phyloP scores from a whole-genome alignment of 2,113 vertebrate genomes.

The Dasyurus viverrinus region DNA sequence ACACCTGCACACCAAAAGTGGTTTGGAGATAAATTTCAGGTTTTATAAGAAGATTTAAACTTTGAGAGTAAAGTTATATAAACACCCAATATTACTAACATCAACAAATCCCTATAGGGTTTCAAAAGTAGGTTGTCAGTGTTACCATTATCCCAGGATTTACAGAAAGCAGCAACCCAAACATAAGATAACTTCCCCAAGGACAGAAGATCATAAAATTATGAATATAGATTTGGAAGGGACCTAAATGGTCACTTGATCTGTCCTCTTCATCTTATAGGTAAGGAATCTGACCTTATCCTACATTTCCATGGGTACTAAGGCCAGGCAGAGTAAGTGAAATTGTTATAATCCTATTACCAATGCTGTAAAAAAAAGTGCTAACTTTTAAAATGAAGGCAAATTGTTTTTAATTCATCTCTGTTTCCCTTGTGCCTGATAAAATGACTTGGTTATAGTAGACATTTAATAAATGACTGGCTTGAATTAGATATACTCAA shows the following conservation, averaged over 20 bases:
- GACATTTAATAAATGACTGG: neutral
- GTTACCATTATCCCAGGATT: conserved; percentile 26
- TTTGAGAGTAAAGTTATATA: neutral
- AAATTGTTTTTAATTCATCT: neutral
- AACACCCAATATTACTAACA: neutral
- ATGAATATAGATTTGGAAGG: neutral
- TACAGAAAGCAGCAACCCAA: conserved; percentile 10
- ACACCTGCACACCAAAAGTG: neutral
- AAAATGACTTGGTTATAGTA: neutral
- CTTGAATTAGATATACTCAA: neutral
- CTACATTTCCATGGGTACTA: neutral
- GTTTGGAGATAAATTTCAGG: conserved; percentile 33
- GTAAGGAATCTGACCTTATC: neutral
- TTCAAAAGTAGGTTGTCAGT: conserved; percentile 9
- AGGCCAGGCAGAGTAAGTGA: neutral
- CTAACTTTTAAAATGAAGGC: conserved; percentile 40
- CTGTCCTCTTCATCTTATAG: neutral
- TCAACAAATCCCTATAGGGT: neutral
- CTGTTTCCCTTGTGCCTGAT: neutral
- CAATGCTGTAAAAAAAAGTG: neutral
- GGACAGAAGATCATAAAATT: neutral
- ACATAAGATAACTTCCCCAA: conserved; percentile 34
- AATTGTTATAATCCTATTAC: conserved; percentile 53
- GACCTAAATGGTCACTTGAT: neutral
- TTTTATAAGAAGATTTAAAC: conserved; percentile 37